Conservation (phyloP, 1,140 invertebrate species). For the Caenorhabditis remanei region DNA sequence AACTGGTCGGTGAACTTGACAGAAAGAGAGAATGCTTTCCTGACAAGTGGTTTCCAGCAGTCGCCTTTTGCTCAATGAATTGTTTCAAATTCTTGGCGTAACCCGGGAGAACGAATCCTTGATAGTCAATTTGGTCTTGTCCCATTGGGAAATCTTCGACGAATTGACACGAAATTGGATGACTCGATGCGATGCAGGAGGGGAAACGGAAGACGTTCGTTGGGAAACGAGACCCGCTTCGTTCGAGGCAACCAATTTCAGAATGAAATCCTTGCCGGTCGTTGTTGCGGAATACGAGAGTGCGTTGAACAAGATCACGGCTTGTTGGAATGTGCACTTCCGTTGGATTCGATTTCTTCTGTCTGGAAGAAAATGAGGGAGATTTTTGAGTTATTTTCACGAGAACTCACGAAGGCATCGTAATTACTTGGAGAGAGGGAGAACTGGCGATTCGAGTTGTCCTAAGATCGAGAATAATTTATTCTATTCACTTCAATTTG, state of each 20-base stretch:
- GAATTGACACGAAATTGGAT: slow-evolving; percentile 36
- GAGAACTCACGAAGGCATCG: slow-evolving; percentile 28
- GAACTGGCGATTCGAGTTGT: slow-evolving; percentile 36
- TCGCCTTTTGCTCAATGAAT: slow-evolving; percentile 40
- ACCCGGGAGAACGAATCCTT: slow-evolving; percentile 20
- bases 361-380: background rate
- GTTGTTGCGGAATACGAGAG: slow-evolving; percentile 33
- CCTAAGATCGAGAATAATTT: slow-evolving; percentile 20
- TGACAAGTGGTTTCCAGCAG: background rate
- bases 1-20: slow-evolving; percentile 33
- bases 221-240: background rate
- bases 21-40: background rate
- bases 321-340: background rate
- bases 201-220: slow-evolving; percentile 35
- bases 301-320: slow-evolving; percentile 39
- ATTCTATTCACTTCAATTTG: background rate
- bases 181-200: slow-evolving; percentile 4
- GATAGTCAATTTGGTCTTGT: slow-evolving; percentile 3
- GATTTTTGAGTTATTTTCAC: background rate
- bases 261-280: slow-evolving; percentile 23
- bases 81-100: slow-evolving; percentile 21
- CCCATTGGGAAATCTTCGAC: slow-evolving; percentile 2
- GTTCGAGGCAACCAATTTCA: slow-evolving; percentile 3
- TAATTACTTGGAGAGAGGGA: slow-evolving; percentile 28
- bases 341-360: slow-evolving; percentile 25